A percentile compares a stretch with the other conserved stretches of the same genome.
Evolutionary conservation across 2,888 invertebrate species (phyloP).

Genomic region (Notocelia uddmanniana): DNA sequence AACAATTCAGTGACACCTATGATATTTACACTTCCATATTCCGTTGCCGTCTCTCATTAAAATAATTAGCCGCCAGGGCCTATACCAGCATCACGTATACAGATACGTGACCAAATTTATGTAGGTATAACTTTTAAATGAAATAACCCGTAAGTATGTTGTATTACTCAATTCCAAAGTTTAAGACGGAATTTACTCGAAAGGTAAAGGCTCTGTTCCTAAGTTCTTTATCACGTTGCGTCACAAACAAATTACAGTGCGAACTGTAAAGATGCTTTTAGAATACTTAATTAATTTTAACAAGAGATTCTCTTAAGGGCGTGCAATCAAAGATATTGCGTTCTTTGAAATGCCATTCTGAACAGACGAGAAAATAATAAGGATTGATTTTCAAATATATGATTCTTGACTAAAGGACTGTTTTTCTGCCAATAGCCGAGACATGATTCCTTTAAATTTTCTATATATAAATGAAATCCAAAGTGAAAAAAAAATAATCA

Average conservation of each 20-base stretch:
- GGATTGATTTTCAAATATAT: too few species aligned
- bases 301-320: constrained; percentile 19
- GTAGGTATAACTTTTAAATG: constrained; percentile 22
- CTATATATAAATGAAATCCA: too few species aligned
- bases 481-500: too few species aligned
- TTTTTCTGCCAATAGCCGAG: too few species aligned
- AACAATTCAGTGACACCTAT: background rate
- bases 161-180: constrained; percentile 34
- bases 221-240: constrained; percentile 32
- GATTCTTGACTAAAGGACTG: too few species aligned
- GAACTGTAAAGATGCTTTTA: constrained; percentile 13
- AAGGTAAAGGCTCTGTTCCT: constrained; percentile 22
- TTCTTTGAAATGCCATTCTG: too few species aligned
- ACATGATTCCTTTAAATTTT: too few species aligned
- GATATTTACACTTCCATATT: background rate
- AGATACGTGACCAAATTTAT: constrained; percentile 18
- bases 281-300: constrained; percentile 34
- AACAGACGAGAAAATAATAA: too few species aligned
- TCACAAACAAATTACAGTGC: constrained; percentile 27
- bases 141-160: constrained; percentile 10
- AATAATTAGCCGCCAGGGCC: constrained; percentile 14
- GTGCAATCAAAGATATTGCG: too few species aligned
- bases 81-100: too few species aligned
- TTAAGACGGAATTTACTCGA: constrained; percentile 20
- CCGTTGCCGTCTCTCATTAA: constrained; percentile 10